Base-by-base conservation (phyloP, 2,113 vertebrate genomes). In the Verasper variegatus region DNA sequence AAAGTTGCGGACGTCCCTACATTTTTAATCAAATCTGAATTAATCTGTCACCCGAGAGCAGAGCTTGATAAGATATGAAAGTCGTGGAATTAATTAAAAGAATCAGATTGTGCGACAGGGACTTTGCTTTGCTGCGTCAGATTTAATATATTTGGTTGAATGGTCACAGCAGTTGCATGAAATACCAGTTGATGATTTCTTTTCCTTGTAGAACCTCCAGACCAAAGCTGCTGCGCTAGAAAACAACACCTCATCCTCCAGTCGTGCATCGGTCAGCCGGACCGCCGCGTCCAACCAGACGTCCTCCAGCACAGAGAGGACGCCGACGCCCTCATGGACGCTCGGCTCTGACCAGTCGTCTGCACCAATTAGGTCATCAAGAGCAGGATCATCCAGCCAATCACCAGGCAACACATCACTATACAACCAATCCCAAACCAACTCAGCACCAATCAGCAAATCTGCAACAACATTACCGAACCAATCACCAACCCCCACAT, bases 21-120 rank as follows among this genome's bases (percentile, higher is more conserved):
- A 37, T 81, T 86, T 31, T 88, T 81, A 84, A 88, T 85, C 68
- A 77, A 72, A 79, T 40, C 68, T 85, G 82, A 80, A 81, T 91
- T 84, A 86, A 80, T 81, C 58, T 68, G 79, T 67, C 73, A 89
- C 65, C 24, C 5, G 82, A 89, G 82, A 92, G 57, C 65, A 14
- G 24, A 74, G 74, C 24, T 68, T 62, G 55, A 82, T 81, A 68
- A 73, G 13, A 35, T 76, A 80, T 81, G 76, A 77, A 78, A 61
- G 35, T 58, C 24, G 3, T 56, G 52, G 82, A 71, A 82, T 85
- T 86, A 86, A 85, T 89, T 79, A 58, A 80, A 74, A 8, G 55
- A 84, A 77, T 82, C 66, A 70, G 68, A 37, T 52, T 57, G 71
- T 40, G 63, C 85, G 83, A 68, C 68, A 47, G 55, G 35, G 35